Conservation (phyloP, 2,888 invertebrate genomes). For the Andrena camellia region DNA sequence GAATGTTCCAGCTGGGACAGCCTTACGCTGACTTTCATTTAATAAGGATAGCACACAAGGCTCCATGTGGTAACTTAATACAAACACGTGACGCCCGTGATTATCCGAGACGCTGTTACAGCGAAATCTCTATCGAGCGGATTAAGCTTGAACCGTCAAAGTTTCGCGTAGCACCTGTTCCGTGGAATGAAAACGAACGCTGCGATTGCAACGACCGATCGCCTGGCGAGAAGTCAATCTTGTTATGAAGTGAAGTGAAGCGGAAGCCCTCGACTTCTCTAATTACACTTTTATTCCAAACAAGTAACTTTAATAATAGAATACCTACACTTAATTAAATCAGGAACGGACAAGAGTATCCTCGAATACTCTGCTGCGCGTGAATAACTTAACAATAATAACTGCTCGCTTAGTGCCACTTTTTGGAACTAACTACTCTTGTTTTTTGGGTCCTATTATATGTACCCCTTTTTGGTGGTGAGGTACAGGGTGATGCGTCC, state of each 20-base stretch:
- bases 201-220: neutral
- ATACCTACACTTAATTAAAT: too few species aligned
- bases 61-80: conserved; percentile 36
- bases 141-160: conserved; percentile 32
- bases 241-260: conserved; percentile 8
- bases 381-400: too few species aligned
- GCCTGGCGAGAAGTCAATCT: conserved; percentile 21
- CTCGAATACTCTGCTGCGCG: too few species aligned
- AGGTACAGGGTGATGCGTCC: too few species aligned
- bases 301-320: too few species aligned
- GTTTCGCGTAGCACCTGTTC: conserved; percentile 42
- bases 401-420: too few species aligned
- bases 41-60: conserved; percentile 4
- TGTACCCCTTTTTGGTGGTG: too few species aligned
- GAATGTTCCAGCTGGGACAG: conserved; percentile 14
- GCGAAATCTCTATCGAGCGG: conserved; percentile 24
- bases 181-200: conserved; percentile 1
- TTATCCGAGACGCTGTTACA: conserved; percentile 27
- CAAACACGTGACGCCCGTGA: conserved; percentile 43
- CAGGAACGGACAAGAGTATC: too few species aligned
- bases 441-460: too few species aligned
- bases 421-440: too few species aligned
- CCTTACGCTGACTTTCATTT: conserved; percentile 36
- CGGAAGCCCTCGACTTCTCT: too few species aligned
- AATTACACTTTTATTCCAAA: too few species aligned